phyloP scores from a whole-genome alignment of 1,140 invertebrate species.

The Nasonia longicornis region DNA sequence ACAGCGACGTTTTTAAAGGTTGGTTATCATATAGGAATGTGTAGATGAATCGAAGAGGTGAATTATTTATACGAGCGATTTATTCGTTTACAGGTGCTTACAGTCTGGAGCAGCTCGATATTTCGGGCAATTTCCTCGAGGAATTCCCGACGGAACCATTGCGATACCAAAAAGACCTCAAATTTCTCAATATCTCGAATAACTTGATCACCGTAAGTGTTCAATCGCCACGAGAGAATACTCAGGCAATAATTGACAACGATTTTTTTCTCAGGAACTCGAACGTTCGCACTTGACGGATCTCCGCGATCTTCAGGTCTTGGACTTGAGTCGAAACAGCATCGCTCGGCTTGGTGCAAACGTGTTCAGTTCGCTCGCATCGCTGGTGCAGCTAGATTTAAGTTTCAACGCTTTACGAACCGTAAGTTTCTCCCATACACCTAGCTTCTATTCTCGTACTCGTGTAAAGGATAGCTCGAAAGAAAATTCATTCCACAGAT shows the following conservation, averaged over 20 bases:
- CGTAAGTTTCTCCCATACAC: constrained; percentile 69
- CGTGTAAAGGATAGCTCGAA: neutral
- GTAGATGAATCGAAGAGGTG: too few relatives aligned
- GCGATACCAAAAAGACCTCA: constrained; percentile 76
- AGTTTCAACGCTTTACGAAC: constrained; percentile 88
- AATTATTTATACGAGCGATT: neutral
- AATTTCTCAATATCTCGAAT: constrained; percentile 82
- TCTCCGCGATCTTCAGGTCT: constrained; percentile 76
- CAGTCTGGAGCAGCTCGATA: constrained; percentile 80
- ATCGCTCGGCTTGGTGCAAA: constrained; percentile 84
- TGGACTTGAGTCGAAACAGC: constrained; percentile 88
- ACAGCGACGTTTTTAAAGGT: constrained; percentile 85
- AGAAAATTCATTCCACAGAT: constrained; percentile 72
- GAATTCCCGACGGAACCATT: constrained; percentile 84
- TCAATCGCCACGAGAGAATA: neutral
- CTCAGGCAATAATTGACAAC: neutral
- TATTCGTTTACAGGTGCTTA: constrained; percentile 70
- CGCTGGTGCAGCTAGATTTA: constrained; percentile 81
- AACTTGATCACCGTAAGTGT: constrained; percentile 83
- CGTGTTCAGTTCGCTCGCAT: constrained; percentile 80
- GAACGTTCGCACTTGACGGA: constrained; percentile 77
- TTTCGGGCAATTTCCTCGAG: constrained; percentile 87
- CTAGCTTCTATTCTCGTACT: neutral
- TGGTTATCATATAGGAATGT: constrained; percentile 30
- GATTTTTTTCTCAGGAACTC: constrained; percentile 72